Conservation (phyloP, 2,113 vertebrate genomes). For the Peucedramus taeniatus region DNA sequence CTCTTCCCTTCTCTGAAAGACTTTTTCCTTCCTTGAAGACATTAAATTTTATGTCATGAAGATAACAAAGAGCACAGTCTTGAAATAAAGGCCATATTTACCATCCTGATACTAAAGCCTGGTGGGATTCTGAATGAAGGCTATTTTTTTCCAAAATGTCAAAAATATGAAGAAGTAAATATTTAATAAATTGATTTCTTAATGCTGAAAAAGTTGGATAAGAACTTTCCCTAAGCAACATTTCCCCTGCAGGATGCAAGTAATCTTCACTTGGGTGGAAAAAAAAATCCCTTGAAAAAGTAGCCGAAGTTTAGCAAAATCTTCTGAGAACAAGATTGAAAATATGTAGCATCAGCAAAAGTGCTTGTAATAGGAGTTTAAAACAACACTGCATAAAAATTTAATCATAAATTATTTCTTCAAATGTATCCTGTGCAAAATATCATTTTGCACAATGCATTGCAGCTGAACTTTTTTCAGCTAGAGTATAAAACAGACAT, state of each 20-base stretch:
- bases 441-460: constrained; percentile 3
- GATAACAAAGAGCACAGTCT: background rate
- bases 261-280: background rate
- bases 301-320: background rate
- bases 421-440: background rate
- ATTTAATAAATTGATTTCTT: background rate
- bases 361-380: background rate
- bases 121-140: background rate
- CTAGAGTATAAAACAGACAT: background rate
- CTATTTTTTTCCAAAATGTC: background rate
- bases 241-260: background rate
- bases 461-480: constrained; percentile 18
- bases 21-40: background rate
- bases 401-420: constrained; percentile 4
- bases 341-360: constrained; percentile 6
- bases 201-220: background rate
- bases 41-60: background rate
- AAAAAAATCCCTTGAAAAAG: background rate
- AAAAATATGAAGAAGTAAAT: background rate
- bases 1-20: background rate
- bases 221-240: background rate
- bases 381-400: background rate
- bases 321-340: background rate
- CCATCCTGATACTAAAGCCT: background rate
- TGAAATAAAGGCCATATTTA: background rate